Evolutionary conservation across 1,140 invertebrate species (phyloP).

Genomic region (Drosophila biarmipes): DNA sequence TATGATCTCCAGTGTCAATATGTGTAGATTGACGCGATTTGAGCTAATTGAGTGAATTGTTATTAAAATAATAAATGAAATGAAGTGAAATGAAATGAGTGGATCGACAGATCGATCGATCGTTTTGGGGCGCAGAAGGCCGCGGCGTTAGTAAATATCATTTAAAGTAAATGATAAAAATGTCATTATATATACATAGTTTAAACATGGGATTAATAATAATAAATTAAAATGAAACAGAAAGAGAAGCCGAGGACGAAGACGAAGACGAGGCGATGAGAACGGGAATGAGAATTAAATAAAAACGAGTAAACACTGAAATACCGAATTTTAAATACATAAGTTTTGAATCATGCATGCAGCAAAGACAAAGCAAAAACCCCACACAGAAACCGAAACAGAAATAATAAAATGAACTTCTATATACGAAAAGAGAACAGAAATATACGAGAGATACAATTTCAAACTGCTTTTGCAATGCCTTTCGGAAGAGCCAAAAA

Average conservation of each 20-base stretch:
- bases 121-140: conserved; percentile 53
- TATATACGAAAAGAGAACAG: conserved; percentile 33
- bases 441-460: conserved; percentile 45
- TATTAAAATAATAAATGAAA: conserved; percentile 75
- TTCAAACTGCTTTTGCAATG: conserved; percentile 56
- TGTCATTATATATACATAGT: conserved; percentile 81
- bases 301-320: conserved; percentile 66
- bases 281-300: conserved; percentile 44
- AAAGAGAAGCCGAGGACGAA: neutral
- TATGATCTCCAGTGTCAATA: conserved; percentile 78
- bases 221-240: conserved; percentile 60
- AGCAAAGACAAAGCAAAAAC: conserved; percentile 36
- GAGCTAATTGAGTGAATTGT: conserved; percentile 83
- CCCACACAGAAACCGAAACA: conserved; percentile 26
- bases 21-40: conserved; percentile 76
- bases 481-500: conserved; percentile 22
- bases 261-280: conserved; percentile 6
- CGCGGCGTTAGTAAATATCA: conserved; percentile 78
- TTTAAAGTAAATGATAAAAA: conserved; percentile 76
- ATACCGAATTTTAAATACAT: conserved; percentile 66
- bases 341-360: conserved; percentile 48
- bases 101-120: conserved; percentile 45
- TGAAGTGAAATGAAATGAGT: conserved; percentile 63
- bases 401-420: conserved; percentile 42
- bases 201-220: conserved; percentile 79